phyloP scores from a whole-genome alignment of 2,113 vertebrate genomes.

The Prionailurus viverrinus region DNA sequence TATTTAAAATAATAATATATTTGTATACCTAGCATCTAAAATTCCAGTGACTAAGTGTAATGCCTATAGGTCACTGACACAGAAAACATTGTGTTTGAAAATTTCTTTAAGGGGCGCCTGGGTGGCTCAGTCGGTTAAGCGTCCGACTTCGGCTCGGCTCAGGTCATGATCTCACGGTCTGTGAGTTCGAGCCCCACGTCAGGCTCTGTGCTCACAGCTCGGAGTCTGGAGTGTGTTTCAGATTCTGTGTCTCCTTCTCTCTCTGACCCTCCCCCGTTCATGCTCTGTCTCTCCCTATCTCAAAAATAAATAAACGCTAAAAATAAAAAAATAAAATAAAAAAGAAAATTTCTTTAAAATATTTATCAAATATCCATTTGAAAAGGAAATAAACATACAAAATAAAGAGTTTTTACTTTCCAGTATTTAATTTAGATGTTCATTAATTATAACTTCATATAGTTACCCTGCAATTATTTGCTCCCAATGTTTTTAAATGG shows the following conservation, averaged over 20 bases:
- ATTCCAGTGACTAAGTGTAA: not conserved
- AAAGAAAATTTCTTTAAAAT: not conserved
- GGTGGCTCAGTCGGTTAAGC: no score
- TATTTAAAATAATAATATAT: not conserved
- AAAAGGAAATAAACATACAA: not conserved
- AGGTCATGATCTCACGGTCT: no score
- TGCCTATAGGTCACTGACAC: not conserved
- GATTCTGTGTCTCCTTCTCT: no score
- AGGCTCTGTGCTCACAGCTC: no score
- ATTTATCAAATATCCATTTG: not conserved
- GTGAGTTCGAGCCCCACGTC: no score
- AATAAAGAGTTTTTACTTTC: not conserved
- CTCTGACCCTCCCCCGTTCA: no score
- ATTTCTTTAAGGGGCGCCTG: not conserved
- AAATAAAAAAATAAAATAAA: no score
- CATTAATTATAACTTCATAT: not conserved
- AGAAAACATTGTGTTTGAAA: not conserved
- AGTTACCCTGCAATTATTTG: not conserved
- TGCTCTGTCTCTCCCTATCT: no score
- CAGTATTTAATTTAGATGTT: not conserved
- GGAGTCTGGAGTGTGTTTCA: no score
- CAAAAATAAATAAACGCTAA: no score
- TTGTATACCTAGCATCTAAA: not conserved
- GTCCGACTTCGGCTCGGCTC: no score
- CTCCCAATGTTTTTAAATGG: not conserved